A percentile compares a stretch with the other conserved stretches of the same genome.
Evolutionary conservation across 2,113 vertebrate genomes (phyloP).

Genomic region (Cephalopterus ornatus): DNA sequence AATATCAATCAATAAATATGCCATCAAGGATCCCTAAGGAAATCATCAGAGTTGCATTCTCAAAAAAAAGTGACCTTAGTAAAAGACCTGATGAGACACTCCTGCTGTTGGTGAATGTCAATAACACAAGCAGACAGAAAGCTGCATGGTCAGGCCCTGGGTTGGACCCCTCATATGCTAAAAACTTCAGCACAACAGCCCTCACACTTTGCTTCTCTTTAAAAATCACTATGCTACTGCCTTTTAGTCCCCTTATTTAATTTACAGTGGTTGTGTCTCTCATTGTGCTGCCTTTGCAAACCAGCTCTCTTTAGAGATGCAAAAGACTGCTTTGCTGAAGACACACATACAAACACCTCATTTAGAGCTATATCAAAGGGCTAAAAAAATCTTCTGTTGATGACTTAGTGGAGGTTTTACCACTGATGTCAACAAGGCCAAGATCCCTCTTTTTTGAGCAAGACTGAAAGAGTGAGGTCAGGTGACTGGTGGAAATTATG

Average conservation of each 20-base stretch:
- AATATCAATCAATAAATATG: neutral
- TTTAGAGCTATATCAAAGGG: neutral
- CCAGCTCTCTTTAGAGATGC: neutral
- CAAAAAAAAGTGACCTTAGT: neutral
- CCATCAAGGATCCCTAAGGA: neutral
- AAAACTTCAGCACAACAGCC: neutral
- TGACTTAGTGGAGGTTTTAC: neutral
- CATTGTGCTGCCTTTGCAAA: neutral
- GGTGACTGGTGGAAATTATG: neutral
- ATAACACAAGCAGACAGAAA: neutral
- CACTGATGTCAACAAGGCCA: neutral
- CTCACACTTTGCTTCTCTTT: neutral
- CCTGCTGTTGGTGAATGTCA: neutral
- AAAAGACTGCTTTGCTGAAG: neutral
- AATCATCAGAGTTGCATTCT: neutral
- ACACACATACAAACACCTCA: neutral
- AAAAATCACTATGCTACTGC: accelerated
- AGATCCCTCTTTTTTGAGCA: neutral
- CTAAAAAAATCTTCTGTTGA: neutral
- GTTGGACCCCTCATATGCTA: neutral
- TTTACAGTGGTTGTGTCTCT: neutral
- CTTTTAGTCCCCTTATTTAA: neutral
- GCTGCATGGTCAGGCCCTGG: neutral
- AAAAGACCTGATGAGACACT: neutral
- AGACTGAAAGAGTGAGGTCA: neutral